Conservation (phyloP, 2,113 vertebrate species). For the Crotophaga sulcirostris region DNA sequence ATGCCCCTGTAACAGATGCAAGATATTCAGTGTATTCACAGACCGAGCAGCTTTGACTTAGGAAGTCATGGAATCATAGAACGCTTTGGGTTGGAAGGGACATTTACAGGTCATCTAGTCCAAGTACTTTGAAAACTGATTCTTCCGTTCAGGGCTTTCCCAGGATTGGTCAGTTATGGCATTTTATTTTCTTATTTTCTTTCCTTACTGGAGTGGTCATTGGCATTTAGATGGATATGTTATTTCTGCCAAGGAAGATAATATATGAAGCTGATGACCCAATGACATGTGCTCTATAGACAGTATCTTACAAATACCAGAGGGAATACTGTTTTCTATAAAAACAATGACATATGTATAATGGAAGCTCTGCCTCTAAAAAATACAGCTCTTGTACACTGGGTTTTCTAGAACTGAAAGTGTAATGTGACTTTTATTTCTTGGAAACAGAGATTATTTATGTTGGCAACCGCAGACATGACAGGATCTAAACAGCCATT, state of each 20-base stretch:
- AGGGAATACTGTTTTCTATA: constrained; percentile 5
- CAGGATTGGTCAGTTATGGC: neutral
- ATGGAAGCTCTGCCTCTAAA: neutral
- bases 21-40: neutral
- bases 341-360: constrained; percentile 8
- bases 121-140: neutral
- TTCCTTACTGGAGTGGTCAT: neutral
- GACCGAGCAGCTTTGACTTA: neutral
- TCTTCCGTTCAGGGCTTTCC: neutral
- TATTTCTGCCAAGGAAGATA: neutral
- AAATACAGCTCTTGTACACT: neutral
- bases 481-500: constrained; percentile 35
- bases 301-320: neutral
- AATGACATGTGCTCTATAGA: neutral
- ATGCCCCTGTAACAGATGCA: neutral
- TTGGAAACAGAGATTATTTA: constrained; percentile 29
- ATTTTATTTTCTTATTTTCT: neutral
- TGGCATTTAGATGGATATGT: neutral
- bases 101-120: too few species aligned
- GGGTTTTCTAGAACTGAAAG: neutral
- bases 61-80: neutral
- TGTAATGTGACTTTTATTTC: constrained; percentile 2
- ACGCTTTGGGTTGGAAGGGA: too few species aligned
- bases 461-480: constrained; percentile 31
- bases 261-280: constrained; percentile 1